A percentile compares a stretch with the other conserved stretches of the same genome.
These are phyloP conservation scores for Prionace glauca DNA, from an alignment of 2,797 vertebrate species.

Conservation along the genomic window DNA sequence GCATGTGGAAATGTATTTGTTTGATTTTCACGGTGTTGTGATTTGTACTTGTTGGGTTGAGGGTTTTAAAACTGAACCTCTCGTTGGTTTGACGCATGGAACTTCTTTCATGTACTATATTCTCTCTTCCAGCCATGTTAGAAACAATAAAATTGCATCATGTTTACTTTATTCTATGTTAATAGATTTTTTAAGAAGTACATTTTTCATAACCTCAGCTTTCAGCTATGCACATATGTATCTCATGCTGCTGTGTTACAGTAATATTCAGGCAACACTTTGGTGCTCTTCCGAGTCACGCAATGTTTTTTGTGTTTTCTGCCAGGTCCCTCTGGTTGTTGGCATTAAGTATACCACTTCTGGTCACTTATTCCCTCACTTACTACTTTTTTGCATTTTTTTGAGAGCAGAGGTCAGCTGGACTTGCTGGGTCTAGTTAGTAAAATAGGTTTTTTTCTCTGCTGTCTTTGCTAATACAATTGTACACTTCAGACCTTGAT, in stretches of 20 bases:
- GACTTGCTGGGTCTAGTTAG: neutral
- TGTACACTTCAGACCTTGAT: neutral
- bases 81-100: neutral
- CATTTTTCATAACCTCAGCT: neutral
- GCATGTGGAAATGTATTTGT: neutral
- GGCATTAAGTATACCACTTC: neutral
- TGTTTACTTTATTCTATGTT: neutral
- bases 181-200: neutral
- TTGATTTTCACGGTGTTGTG: neutral
- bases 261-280: neutral
- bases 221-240: neutral
- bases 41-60: neutral
- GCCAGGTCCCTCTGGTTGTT: neutral
- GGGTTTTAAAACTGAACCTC: neutral
- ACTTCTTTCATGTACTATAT: neutral
- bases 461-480: neutral
- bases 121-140: neutral
- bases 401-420: neutral
- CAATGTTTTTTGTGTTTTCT: neutral
- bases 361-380: conserved; percentile 1
- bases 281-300: neutral
- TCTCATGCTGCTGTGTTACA: neutral
- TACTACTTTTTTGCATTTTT: neutral
- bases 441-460: neutral
- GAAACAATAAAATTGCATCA: neutral